Percentiles rank a stretch among this genome's conserved stretches.
phyloP scores from a whole-genome alignment of 2,113 vertebrate species.

The Gnathonemus echidnorhynchus region DNA sequence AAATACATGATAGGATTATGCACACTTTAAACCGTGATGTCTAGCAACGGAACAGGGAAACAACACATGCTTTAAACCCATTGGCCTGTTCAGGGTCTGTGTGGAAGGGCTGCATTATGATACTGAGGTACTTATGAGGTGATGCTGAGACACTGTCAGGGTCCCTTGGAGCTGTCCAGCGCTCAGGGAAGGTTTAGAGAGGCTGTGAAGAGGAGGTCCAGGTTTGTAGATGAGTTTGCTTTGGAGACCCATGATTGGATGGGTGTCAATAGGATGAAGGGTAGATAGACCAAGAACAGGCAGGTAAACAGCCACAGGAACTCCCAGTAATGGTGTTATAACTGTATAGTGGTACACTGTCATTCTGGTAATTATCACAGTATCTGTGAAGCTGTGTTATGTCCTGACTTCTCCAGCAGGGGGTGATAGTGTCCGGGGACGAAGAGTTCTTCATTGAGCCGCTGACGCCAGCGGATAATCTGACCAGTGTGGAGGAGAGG shows the following conservation, averaged over 20 bases:
- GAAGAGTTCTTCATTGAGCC: conserved; percentile 97
- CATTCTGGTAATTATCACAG: background rate
- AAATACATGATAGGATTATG: conserved; percentile 61
- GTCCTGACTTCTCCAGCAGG: conserved; percentile 68
- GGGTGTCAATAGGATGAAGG: background rate
- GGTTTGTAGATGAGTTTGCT: background rate
- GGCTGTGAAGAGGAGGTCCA: background rate
- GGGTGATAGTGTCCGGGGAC: conserved; percentile 86
- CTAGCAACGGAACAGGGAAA: conserved; percentile 22
- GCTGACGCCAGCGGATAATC: conserved; percentile 66
- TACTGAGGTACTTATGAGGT: conserved; percentile 4
- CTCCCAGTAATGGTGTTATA: background rate
- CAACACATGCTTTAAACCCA: conserved; percentile 34
- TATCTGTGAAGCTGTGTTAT: background rate
- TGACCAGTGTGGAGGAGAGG: conserved; percentile 57
- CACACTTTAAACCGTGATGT: conserved; percentile 45
- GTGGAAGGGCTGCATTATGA: conserved; percentile 16
- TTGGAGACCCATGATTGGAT: background rate
- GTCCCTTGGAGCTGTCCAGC: background rate
- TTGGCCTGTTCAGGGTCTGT: conserved; percentile 44
- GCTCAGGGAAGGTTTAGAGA: background rate
- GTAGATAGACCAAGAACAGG: background rate
- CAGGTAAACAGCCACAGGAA: background rate
- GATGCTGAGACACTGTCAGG: background rate
- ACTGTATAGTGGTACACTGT: background rate